phyloP scores from a whole-genome alignment of 2,113 vertebrate genomes.

The Chloebia gouldiae region DNA sequence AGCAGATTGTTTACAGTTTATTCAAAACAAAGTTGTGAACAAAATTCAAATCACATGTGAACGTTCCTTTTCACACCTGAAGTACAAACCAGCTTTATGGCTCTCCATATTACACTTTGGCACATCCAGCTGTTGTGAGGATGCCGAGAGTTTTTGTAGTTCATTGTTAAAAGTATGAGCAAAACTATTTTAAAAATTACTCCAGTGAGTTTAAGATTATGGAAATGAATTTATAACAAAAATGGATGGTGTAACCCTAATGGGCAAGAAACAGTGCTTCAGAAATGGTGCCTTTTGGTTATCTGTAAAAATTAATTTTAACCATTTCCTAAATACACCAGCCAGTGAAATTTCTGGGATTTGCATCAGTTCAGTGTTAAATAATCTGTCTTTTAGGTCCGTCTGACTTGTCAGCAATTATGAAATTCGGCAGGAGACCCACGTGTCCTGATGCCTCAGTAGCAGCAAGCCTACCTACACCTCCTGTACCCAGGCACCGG shows the following conservation, averaged over 20 bases:
- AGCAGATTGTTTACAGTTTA: constrained; percentile 44
- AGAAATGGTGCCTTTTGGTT: background rate
- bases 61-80: background rate
- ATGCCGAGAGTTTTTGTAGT: background rate
- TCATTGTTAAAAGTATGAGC: background rate
- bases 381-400: constrained; percentile 76
- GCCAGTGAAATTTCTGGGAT: background rate
- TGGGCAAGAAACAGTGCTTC: background rate
- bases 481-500: constrained; percentile 89
- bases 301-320: background rate
- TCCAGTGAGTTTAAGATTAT: background rate
- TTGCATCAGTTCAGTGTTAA: background rate
- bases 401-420: constrained; percentile 76
- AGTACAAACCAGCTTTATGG: background rate
- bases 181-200: background rate
- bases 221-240: background rate
- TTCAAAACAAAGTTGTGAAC: constrained; percentile 15
- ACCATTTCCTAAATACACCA: background rate
- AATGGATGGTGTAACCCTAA: background rate
- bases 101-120: background rate
- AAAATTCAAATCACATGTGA: constrained; percentile 43
- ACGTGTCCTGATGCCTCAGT: constrained; percentile 93
- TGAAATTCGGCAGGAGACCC: constrained; percentile 86
- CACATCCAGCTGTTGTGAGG: background rate
- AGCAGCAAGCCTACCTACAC: constrained; percentile 82